Percentiles rank a stretch among this genome's conserved stretches.
Evolutionary conservation across 37 sponge, comb jelly and placozoan genomes (phyloP).

Genomic region (Amphimedon queenslandica): DNA sequence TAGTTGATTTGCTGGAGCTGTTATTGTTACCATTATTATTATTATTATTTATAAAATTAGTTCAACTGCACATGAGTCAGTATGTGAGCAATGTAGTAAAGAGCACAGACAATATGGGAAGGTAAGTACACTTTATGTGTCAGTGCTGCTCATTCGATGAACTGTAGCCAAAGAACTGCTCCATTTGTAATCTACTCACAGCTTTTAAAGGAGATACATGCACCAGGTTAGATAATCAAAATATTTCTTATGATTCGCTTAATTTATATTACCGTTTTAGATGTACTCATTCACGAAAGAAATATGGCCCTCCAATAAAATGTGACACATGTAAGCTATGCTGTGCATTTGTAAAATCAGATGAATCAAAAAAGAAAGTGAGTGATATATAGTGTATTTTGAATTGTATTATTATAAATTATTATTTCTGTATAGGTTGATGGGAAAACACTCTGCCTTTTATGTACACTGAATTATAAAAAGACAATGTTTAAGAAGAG

Average conservation of each 20-base stretch:
- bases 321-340: constrained; percentile 70
- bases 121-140: constrained; percentile 33
- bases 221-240: too few relatives aligned
- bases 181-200: constrained; percentile 59
- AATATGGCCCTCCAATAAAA: constrained; percentile 63
- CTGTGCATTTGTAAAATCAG: constrained; percentile 79
- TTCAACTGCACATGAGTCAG: constrained; percentile 1
- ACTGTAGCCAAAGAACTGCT: constrained; percentile 57
- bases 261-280: constrained; percentile 15
- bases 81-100: constrained; percentile 55
- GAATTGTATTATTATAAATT: background rate
- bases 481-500: constrained; percentile 65
- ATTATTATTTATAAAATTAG: too few relatives aligned
- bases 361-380: constrained; percentile 69
- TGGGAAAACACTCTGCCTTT: constrained; percentile 68
- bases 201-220: constrained; percentile 83
- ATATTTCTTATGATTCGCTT: background rate
- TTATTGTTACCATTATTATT: too few relatives aligned
- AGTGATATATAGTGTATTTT: background rate
- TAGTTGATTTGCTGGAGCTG: too few relatives aligned
- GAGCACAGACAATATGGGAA: constrained; percentile 61
- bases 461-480: constrained; percentile 83
- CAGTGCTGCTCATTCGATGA: too few relatives aligned
- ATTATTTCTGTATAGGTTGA: constrained; percentile 44
- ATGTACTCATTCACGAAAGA: constrained; percentile 69